Evolutionary conservation across 2,797 vertebrate species (phyloP).

Genomic region (Zalophus californianus): DNA sequence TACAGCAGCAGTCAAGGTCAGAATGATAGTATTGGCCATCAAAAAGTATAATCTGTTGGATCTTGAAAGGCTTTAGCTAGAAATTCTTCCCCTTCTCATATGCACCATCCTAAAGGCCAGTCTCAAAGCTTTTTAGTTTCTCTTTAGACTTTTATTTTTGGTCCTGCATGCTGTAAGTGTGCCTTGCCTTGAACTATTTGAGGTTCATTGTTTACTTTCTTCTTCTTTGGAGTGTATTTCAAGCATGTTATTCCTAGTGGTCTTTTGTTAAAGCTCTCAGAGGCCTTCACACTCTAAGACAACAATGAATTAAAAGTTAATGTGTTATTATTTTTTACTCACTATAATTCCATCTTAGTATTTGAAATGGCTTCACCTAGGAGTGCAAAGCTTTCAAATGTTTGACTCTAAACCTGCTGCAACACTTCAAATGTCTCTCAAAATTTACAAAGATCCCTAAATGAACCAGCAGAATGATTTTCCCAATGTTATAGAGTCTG

Average conservation of each 20-base stretch:
- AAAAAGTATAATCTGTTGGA: slow-evolving; percentile 84
- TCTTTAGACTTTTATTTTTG: slow-evolving; percentile 81
- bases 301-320: slow-evolving; percentile 78
- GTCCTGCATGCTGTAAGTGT: slow-evolving; percentile 56
- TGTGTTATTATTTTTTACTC: slow-evolving; percentile 65
- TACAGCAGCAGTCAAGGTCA: slow-evolving; percentile 81
- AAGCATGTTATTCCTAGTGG: slow-evolving; percentile 65
- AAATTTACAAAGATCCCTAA: slow-evolving; percentile 62
- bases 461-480: slow-evolving; percentile 59
- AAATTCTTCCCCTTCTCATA: slow-evolving; percentile 77
- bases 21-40: slow-evolving; percentile 76
- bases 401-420: slow-evolving; percentile 53
- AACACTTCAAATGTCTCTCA: slow-evolving; percentile 74
- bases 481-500: slow-evolving; percentile 29
- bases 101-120: slow-evolving; percentile 74
- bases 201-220: slow-evolving; percentile 78
- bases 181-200: slow-evolving; percentile 77
- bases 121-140: slow-evolving; percentile 79
- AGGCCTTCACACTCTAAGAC: slow-evolving; percentile 53
- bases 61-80: slow-evolving; percentile 82
- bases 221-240: slow-evolving; percentile 73
- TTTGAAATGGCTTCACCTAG: slow-evolving; percentile 61
- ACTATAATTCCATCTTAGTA: slow-evolving; percentile 36
- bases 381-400: slow-evolving; percentile 70
- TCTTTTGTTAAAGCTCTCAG: slow-evolving; percentile 74